These are phyloP conservation scores for Crambe crambe DNA, from an alignment of 37 sponge, comb jelly and placozoan species.

Conservation along the genomic window DNA sequence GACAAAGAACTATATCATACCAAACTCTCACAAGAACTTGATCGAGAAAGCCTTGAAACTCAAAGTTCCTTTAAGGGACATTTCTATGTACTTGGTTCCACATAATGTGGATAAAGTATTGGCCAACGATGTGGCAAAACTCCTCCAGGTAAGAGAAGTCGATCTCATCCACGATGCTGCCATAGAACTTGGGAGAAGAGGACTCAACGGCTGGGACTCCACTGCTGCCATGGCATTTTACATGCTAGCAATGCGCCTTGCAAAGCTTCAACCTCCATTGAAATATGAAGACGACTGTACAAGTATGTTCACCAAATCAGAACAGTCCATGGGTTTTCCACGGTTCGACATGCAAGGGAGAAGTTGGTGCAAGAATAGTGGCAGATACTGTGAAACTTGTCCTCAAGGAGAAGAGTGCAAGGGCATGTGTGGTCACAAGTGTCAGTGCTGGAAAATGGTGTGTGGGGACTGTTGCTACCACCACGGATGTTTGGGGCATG, in stretches of 20 bases:
- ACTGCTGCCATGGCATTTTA: background rate
- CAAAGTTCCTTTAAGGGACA: background rate
- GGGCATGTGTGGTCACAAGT: slow-evolving; percentile 67
- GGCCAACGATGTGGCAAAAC: background rate
- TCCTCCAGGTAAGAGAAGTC: background rate
- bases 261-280: background rate
- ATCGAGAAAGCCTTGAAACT: background rate
- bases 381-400: background rate
- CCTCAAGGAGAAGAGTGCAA: slow-evolving; percentile 38
- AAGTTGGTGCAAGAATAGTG: background rate
- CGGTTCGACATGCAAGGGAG: too few relatives aligned
- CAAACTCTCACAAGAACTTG: background rate
- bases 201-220: background rate
- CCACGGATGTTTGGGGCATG: slow-evolving; percentile 75
- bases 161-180: background rate
- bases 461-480: slow-evolving; percentile 87
- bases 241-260: background rate
- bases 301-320: too few relatives aligned
- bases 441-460: slow-evolving; percentile 78
- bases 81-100: background rate
- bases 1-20: background rate
- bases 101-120: background rate
- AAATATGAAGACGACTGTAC: background rate
- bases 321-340: too few relatives aligned
- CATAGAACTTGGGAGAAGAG: background rate